Conservation (phyloP, 2,113 vertebrate genomes). For the Chaetodon trifascialis region DNA sequence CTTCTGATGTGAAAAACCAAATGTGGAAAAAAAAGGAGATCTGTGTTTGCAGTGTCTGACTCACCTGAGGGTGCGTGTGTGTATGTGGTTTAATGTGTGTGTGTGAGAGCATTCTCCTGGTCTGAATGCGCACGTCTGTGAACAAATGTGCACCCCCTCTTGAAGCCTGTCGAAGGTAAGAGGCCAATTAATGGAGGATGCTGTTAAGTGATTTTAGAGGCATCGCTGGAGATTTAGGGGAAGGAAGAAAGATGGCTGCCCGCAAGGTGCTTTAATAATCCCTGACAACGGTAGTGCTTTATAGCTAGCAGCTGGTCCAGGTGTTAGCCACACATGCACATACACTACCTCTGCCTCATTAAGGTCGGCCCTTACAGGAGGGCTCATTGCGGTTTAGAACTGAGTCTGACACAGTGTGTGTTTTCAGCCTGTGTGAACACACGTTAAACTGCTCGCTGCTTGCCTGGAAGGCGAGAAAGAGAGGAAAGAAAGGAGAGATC, state of each 20-base stretch:
- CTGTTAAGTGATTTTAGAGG: conserved; percentile 76
- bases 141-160: conserved; percentile 35
- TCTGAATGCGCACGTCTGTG: conserved; percentile 34
- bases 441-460: conserved; percentile 54
- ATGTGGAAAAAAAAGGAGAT: conserved; percentile 30
- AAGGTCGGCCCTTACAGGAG: conserved; percentile 64
- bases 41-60: conserved; percentile 44
- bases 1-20: conserved; percentile 53
- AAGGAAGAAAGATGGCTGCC: conserved; percentile 75
- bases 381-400: conserved; percentile 64
- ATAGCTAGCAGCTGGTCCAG: conserved; percentile 80
- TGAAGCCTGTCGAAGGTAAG: conserved; percentile 57
- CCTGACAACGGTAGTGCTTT: conserved; percentile 69
- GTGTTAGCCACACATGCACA: conserved; percentile 67
- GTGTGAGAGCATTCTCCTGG: conserved; percentile 52
- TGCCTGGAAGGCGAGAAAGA: conserved; percentile 52
- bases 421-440: conserved; percentile 62
- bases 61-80: conserved; percentile 65
- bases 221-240: conserved; percentile 70
- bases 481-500: conserved; percentile 44
- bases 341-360: conserved; percentile 73
- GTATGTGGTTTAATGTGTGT: conserved; percentile 53
- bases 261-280: conserved; percentile 75
- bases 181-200: conserved; percentile 75
- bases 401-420: conserved; percentile 51